These are phyloP conservation scores for Leptopilina syphax DNA, from an alignment of 2,888 invertebrate species.

Conservation along the genomic window DNA sequence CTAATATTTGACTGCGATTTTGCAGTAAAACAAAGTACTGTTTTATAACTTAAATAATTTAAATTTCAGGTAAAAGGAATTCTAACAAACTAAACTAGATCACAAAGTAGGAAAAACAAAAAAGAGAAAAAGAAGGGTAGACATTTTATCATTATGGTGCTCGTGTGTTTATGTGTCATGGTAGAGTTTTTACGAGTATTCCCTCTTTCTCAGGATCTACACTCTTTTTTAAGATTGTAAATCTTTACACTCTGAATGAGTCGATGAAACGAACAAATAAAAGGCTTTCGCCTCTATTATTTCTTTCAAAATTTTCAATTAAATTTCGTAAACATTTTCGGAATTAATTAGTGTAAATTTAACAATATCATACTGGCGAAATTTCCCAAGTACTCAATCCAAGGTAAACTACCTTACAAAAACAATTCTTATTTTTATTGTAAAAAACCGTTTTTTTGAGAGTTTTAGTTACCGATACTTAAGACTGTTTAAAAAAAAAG, in stretches of 20 bases:
- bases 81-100: constrained; percentile 69
- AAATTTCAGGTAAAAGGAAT: constrained; percentile 73
- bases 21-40: neutral
- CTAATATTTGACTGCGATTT: no score
- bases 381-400: constrained; percentile 26
- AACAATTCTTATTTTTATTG: neutral
- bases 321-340: neutral
- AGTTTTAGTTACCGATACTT: constrained; percentile 38
- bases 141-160: constrained; percentile 60
- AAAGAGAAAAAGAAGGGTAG: constrained; percentile 50
- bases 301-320: neutral
- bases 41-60: constrained; percentile 65
- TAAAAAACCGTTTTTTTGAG: neutral
- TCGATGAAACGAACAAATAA: constrained; percentile 19
- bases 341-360: constrained; percentile 1
- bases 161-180: constrained; percentile 69
- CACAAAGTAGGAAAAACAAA: constrained; percentile 63
- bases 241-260: constrained; percentile 15
- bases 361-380: constrained; percentile 16
- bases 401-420: constrained; percentile 18
- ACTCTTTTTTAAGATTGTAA: constrained; percentile 28
- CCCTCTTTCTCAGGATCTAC: constrained; percentile 35
- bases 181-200: constrained; percentile 58
- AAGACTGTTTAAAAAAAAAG: constrained; percentile 36
- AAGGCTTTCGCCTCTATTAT: constrained; percentile 16